A percentile compares a stretch with the other conserved stretches of the same genome.
Conservation (phyloP, 1,140 invertebrate species). For the Euglossa dilemma region DNA sequence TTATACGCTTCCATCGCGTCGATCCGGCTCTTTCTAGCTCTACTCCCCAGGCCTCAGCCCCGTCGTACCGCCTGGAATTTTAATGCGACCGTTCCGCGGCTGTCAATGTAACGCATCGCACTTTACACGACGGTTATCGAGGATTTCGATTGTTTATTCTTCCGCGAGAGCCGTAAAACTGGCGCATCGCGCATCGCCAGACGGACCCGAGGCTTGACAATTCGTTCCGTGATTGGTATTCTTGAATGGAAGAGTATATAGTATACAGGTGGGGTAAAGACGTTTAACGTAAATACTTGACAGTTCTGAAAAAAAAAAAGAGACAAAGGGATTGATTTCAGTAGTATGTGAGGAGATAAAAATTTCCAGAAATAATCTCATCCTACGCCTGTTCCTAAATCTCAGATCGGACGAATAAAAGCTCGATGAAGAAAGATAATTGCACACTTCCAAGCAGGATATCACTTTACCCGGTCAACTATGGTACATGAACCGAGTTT, state of each 20-base stretch:
- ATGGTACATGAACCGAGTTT: background rate
- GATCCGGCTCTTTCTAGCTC: background rate
- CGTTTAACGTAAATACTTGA: too few relatives aligned
- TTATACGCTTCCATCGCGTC: background rate
- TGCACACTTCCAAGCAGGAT: too few relatives aligned
- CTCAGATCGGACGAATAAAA: too few relatives aligned
- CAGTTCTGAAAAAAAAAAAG: too few relatives aligned
- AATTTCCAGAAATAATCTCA: background rate
- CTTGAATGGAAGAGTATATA: too few relatives aligned
- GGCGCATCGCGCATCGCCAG: background rate
- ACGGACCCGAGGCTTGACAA: background rate
- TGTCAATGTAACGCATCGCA: background rate
- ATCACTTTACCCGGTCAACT: background rate
- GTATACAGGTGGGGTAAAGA: too few relatives aligned
- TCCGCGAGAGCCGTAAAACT: background rate
- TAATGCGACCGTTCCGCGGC: background rate
- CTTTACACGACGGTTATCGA: background rate
- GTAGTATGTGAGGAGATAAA: background rate
- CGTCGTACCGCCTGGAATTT: conserved; percentile 2
- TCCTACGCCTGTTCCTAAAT: too few relatives aligned
- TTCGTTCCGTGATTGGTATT: background rate
- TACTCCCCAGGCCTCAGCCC: background rate
- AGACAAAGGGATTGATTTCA: too few relatives aligned
- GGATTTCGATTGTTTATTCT: background rate
- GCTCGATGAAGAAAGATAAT: too few relatives aligned